These are phyloP conservation scores for Scaptomyza tumidula DNA, from an alignment of 2,888 invertebrate genomes.

Conservation along the genomic window DNA sequence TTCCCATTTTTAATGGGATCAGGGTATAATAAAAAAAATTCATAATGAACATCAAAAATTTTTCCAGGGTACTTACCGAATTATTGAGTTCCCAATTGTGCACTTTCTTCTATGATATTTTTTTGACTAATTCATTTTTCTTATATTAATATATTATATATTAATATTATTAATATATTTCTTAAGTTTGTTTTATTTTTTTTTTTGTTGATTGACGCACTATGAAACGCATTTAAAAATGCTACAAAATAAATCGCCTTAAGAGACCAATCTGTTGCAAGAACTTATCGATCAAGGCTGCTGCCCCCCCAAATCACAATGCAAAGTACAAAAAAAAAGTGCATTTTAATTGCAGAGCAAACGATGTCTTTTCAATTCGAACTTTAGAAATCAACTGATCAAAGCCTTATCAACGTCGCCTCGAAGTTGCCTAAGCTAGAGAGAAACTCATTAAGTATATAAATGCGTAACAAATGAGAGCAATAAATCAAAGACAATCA, in stretches of 20 bases:
- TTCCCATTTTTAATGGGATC: no score
- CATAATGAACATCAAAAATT: no score
- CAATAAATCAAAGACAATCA: neutral
- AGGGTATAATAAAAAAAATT: no score
- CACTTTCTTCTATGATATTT: no score
- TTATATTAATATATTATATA: no score
- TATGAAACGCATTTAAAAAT: neutral
- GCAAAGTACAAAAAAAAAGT: neutral
- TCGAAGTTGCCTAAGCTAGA: neutral
- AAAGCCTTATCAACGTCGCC: neutral
- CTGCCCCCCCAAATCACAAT: constrained; percentile 13
- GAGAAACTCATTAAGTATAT: neutral
- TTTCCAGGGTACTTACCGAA: no score
- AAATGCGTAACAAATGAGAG: neutral
- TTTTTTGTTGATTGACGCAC: neutral
- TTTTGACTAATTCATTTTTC: no score
- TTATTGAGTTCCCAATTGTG: no score
- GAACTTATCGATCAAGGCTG: neutral
- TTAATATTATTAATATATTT: no score
- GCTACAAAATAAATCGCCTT: neutral
- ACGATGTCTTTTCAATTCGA: neutral
- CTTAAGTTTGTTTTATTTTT: no score
- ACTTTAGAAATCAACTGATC: constrained; percentile 7
- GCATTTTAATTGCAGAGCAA: constrained; percentile 12
- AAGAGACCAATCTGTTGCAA: neutral